Percentiles rank a stretch among this genome's conserved stretches.
Conservation (phyloP, 2,797 vertebrate genomes). For the Naso thynnoides region DNA sequence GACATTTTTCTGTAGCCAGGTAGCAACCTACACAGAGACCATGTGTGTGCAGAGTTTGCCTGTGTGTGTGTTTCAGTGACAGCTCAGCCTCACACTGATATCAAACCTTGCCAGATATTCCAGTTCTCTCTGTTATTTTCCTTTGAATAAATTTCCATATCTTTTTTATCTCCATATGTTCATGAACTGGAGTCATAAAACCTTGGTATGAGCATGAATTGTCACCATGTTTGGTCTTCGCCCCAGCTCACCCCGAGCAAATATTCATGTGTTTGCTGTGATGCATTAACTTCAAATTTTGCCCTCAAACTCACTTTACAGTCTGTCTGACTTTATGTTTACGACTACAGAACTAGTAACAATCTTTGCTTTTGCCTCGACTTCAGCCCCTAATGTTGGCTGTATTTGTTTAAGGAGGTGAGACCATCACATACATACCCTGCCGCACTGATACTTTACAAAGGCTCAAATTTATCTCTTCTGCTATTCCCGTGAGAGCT, state of each 20-base stretch:
- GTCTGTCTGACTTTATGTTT: background rate
- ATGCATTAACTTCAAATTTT: slow-evolving; percentile 3
- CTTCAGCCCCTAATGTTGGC: slow-evolving; percentile 5
- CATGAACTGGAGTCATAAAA: slow-evolving; percentile 4
- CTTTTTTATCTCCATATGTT: background rate
- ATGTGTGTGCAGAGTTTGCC: background rate
- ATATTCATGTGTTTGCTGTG: background rate
- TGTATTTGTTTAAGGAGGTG: slow-evolving; percentile 9
- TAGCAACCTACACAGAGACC: slow-evolving; percentile 1
- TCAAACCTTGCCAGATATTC: background rate
- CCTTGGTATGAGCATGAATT: background rate
- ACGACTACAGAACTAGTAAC: slow-evolving; percentile 1
- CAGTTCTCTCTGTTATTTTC: background rate
- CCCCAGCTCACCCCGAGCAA: slow-evolving; percentile 6
- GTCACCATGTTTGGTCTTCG: background rate
- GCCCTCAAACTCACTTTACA: background rate
- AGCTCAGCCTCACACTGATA: slow-evolving; percentile 5
- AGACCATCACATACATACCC: background rate
- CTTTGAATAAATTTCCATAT: slow-evolving; percentile 3
- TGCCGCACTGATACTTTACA: background rate
- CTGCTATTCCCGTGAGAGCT: background rate
- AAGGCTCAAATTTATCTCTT: background rate
- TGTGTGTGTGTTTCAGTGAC: background rate
- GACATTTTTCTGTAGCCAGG: slow-evolving; percentile 11
- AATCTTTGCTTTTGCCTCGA: background rate